Evolutionary conservation across 2,113 vertebrate species (phyloP).

Genomic region (Lucifuga dentata): DNA sequence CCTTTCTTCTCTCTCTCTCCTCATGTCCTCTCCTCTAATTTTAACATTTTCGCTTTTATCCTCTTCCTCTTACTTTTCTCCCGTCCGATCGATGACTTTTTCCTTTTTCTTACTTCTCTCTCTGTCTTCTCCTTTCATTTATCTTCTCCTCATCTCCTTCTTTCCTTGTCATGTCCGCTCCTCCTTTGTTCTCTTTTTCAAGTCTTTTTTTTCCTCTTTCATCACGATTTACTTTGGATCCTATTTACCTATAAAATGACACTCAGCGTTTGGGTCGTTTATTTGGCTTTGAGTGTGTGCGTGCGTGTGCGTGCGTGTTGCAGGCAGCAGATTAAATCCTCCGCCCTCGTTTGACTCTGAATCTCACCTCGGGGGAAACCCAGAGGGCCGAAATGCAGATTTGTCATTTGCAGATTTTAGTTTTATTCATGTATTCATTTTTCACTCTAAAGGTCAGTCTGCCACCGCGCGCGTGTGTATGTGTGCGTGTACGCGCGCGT

Average conservation of each 20-base stretch:
- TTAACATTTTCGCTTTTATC: too few species aligned
- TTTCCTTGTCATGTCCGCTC: too few species aligned
- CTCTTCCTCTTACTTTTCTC: too few species aligned
- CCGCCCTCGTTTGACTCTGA: conserved; percentile 72
- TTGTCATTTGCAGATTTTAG: conserved; percentile 77
- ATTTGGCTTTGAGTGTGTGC: neutral
- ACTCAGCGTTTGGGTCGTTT: conserved; percentile 19
- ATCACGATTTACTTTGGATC: neutral
- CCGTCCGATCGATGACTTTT: too few species aligned
- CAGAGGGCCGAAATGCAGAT: conserved; percentile 73
- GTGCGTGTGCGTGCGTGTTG: neutral
- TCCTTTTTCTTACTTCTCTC: too few species aligned
- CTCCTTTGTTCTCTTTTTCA: too few species aligned
- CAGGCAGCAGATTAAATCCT: conserved; percentile 67
- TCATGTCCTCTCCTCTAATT: neutral
- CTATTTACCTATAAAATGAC: conserved; percentile 20
- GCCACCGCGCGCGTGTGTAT: conserved; percentile 25
- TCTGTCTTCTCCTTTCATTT: too few species aligned
- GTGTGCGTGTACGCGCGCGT: conserved; percentile 24
- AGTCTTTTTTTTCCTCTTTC: too few species aligned
- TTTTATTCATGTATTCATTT: conserved; percentile 79
- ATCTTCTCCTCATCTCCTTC: too few species aligned
- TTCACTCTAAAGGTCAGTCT: conserved; percentile 73
- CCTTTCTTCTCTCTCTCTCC: neutral
- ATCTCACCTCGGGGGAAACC: conserved; percentile 59